These are phyloP conservation scores for Chymomyza procnemis DNA, from an alignment of 2,888 invertebrate species.

Conservation along the genomic window DNA sequence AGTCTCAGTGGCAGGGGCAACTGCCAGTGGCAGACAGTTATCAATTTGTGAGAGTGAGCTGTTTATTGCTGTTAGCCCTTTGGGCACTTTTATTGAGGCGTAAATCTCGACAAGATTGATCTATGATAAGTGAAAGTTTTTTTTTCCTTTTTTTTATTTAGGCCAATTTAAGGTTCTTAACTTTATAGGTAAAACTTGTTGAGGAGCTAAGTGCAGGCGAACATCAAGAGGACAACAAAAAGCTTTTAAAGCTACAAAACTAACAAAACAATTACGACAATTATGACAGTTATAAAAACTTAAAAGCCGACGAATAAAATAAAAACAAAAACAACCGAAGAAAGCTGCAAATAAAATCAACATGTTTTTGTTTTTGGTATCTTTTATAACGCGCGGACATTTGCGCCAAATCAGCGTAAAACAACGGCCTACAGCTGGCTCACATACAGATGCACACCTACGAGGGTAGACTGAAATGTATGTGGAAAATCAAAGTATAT, in stretches of 20 bases:
- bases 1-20: background rate
- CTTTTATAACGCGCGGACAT: constrained; percentile 47
- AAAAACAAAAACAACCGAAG: constrained; percentile 10
- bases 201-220: background rate
- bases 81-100: constrained; percentile 32
- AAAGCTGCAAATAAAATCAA: constrained; percentile 25
- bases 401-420: constrained; percentile 45
- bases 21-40: constrained; percentile 18
- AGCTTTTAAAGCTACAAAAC: constrained; percentile 48
- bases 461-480: too few species aligned
- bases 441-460: too few species aligned
- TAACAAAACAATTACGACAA: constrained; percentile 67
- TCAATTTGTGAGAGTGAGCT: constrained; percentile 50
- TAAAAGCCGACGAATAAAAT: constrained; percentile 52
- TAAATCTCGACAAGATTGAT: constrained; percentile 22
- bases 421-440: constrained; percentile 22
- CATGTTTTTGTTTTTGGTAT: constrained; percentile 42
- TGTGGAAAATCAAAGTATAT: too few species aligned
- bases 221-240: constrained; percentile 37
- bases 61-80: constrained; percentile 48
- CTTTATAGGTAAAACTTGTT: background rate
- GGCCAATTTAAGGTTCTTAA: background rate
- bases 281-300: constrained; percentile 61
- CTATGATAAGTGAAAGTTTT: constrained; percentile 21
- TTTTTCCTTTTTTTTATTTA: background rate